phyloP scores from a whole-genome alignment of 1,140 invertebrate genomes.

The Cylas formicarius region DNA sequence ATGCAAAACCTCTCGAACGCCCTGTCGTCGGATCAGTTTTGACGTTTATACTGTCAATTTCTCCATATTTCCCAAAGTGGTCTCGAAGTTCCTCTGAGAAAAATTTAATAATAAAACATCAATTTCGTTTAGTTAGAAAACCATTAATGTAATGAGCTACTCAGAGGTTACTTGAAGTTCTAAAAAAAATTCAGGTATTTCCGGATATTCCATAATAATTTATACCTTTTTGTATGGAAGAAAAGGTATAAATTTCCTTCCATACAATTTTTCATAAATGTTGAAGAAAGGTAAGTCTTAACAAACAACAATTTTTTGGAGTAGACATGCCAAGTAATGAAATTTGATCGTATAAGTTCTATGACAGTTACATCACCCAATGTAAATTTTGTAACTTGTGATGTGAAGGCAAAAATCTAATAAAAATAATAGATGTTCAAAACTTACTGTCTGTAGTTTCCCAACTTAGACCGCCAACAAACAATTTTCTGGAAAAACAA shows the following conservation, averaged over 20 bases:
- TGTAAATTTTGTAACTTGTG: too few species aligned
- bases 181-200: too few species aligned
- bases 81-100: conserved; percentile 86
- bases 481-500: conserved; percentile 85
- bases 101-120: background rate
- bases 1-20: conserved; percentile 85
- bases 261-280: too few species aligned
- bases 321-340: too few species aligned
- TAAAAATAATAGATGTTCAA: conserved; percentile 16
- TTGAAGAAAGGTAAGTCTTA: too few species aligned
- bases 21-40: conserved; percentile 88
- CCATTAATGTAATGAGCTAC: background rate
- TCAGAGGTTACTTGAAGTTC: background rate
- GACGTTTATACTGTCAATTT: conserved; percentile 89
- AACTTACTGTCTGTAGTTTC: conserved; percentile 95
- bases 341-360: too few species aligned
- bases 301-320: too few species aligned
- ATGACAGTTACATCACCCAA: too few species aligned
- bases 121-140: too few species aligned
- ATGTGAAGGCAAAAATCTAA: conserved; percentile 21
- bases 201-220: background rate
- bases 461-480: conserved; percentile 95
- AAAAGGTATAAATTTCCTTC: too few species aligned
- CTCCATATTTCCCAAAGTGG: conserved; percentile 82
- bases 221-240: background rate